These are phyloP conservation scores for Tinamus major DNA, from an alignment of 2,797 vertebrate species.

Conservation along the genomic window DNA sequence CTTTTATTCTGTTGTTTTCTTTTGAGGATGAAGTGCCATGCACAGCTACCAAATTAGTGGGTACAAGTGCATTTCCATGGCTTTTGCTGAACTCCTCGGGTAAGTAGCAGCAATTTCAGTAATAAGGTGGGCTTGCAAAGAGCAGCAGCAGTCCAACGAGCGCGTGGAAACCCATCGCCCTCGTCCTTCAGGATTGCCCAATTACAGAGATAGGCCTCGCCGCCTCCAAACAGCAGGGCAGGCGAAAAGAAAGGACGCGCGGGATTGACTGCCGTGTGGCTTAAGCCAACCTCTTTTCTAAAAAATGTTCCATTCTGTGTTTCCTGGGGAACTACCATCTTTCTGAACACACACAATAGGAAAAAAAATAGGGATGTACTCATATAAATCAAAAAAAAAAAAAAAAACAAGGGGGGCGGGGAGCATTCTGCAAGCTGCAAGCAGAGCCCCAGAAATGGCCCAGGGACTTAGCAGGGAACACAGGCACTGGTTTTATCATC, in stretches of 20 bases:
- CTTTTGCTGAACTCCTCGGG: not conserved
- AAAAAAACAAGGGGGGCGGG: not conserved
- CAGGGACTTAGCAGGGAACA: not conserved
- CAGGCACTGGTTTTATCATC: not conserved
- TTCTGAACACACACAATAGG: not conserved
- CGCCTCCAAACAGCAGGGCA: not conserved
- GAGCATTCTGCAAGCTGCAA: not conserved
- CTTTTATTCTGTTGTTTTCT: too few relatives aligned
- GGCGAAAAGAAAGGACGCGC: not conserved
- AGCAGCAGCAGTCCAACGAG: not conserved
- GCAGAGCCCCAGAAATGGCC: not conserved
- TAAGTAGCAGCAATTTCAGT: not conserved
- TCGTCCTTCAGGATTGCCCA: not conserved
- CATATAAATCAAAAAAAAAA: not conserved
- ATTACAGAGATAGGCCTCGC: not conserved
- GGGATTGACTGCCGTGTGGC: not conserved
- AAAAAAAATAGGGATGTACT: not conserved
- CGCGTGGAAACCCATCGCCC: not conserved
- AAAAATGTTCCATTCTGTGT: too few relatives aligned
- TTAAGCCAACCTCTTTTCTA: not conserved
- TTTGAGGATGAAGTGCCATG: not conserved
- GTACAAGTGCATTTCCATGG: too few relatives aligned
- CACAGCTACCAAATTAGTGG: not conserved
- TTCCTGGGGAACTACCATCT: not conserved
- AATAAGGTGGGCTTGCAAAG: not conserved